Percentiles rank a stretch among this genome's conserved stretches.
Conservation (phyloP, 2,113 vertebrate species). For the Melanocharis versteri region DNA sequence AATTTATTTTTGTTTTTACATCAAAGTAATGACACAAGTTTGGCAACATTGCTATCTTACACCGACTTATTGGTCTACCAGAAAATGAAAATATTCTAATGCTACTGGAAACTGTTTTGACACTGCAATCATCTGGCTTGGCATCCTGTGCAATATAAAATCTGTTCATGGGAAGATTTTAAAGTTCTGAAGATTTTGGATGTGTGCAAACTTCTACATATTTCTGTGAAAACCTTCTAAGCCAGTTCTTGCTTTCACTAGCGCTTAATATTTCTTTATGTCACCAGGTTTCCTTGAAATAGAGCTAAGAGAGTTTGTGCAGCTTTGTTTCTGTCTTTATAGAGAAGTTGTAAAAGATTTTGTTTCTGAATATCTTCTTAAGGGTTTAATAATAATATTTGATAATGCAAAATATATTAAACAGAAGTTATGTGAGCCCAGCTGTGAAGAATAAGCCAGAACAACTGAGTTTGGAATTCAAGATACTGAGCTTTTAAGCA, state of each 20-base stretch:
- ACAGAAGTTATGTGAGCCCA: conserved; percentile 8
- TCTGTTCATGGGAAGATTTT: neutral
- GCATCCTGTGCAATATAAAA: neutral
- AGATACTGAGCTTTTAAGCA: conserved; percentile 58
- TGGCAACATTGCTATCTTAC: neutral
- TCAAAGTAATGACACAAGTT: neutral
- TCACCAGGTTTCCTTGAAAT: neutral
- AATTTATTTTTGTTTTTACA: neutral
- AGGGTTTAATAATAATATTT: conserved; percentile 42
- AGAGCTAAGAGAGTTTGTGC: neutral
- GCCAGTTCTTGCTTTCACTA: neutral
- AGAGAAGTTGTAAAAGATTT: neutral
- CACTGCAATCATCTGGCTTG: neutral
- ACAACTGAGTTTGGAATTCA: conserved; percentile 4
- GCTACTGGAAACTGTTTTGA: neutral
- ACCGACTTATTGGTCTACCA: neutral
- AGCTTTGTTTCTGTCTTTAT: neutral
- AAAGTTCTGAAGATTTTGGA: neutral
- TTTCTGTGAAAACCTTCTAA: neutral
- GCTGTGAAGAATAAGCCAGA: conserved; percentile 9
- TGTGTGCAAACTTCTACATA: neutral
- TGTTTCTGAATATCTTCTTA: neutral
- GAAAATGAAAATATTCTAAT: neutral
- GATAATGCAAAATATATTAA: conserved; percentile 19
- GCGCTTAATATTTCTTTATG: neutral